These are phyloP conservation scores for Tupaia chinensis DNA, from an alignment of 2,113 vertebrate genomes.

Conservation along the genomic window DNA sequence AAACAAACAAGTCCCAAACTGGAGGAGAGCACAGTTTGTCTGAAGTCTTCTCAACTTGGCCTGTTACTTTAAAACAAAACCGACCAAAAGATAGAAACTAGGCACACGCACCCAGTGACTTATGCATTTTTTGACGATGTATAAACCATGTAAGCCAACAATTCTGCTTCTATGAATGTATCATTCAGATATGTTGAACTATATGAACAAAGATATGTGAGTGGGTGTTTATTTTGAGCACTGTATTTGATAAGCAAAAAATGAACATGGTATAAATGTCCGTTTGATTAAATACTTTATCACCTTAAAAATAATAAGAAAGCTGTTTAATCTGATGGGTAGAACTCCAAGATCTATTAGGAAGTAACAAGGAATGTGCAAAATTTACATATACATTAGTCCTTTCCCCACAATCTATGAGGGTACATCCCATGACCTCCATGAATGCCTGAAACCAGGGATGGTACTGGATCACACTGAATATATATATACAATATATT, in stretches of 20 bases:
- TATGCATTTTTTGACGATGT: not conserved
- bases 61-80: not conserved
- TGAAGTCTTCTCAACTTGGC: not conserved
- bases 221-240: no score
- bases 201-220: fast-evolving
- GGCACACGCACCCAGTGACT: fast-evolving
- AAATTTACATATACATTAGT: fast-evolving
- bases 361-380: not conserved
- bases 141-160: not conserved
- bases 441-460: no score
- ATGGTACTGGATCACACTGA: no score
- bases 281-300: not conserved
- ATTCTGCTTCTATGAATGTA: not conserved
- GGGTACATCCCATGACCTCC: no score
- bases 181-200: not conserved
- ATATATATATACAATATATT: no score
- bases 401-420: no score
- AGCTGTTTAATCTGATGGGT: not conserved
- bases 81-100: not conserved
- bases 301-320: not conserved
- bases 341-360: not conserved
- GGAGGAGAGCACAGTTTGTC: not conserved
- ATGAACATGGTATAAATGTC: not conserved
- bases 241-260: not conserved
- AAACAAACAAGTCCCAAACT: no score